Conservation (phyloP, 2,113 vertebrate genomes). For the Gallinago jamesoni region DNA sequence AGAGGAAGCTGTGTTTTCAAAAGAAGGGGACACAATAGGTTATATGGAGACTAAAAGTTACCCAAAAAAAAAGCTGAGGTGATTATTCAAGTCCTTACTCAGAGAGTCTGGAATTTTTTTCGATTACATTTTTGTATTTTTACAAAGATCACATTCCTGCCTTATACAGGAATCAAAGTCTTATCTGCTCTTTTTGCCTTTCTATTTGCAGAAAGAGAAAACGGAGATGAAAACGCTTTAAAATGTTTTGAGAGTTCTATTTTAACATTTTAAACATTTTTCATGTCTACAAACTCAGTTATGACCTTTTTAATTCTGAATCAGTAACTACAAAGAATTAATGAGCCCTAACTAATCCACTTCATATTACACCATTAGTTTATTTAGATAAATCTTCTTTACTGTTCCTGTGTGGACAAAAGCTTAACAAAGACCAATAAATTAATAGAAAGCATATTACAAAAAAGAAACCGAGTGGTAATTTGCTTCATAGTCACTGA, state of each 20-base stretch:
- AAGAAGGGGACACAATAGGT: not conserved
- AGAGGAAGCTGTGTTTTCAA: not conserved
- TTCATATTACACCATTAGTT: not conserved
- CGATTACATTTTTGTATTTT: not conserved
- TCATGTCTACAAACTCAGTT: not conserved
- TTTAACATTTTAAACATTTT: not conserved
- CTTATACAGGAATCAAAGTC: not conserved
- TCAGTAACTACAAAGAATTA: not conserved
- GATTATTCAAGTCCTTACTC: not conserved
- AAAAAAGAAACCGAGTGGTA: not conserved
- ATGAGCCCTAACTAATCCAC: not conserved
- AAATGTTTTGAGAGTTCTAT: not conserved
- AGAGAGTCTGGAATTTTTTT: not conserved
- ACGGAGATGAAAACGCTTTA: not conserved
- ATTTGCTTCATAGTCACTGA: not conserved
- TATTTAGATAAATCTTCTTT: not conserved
- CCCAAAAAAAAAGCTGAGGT: not conserved
- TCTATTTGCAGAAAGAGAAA: not conserved
- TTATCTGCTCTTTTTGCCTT: not conserved
- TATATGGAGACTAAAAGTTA: not conserved
- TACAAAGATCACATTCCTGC: not conserved
- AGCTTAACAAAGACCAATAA: not conserved
- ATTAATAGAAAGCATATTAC: not conserved
- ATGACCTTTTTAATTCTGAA: not conserved
- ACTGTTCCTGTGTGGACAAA: not conserved